Percentiles rank a stretch among this genome's conserved stretches.
Evolutionary conservation across 1,140 invertebrate species (phyloP).

Genomic region (Mylabris phalerata): DNA sequence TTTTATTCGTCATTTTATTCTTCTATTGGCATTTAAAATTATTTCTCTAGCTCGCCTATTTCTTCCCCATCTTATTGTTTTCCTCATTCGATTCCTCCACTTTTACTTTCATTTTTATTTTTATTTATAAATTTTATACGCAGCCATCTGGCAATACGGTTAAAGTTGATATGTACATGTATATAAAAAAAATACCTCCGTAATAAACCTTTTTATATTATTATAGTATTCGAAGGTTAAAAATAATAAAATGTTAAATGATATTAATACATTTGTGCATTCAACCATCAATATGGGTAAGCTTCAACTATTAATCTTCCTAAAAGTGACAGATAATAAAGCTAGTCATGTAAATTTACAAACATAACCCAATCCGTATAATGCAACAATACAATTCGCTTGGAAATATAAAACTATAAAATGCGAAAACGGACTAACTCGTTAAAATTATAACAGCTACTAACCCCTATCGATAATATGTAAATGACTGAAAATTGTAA

Average conservation of each 20-base stretch:
- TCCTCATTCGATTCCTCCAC: too few species aligned
- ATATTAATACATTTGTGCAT: constrained; percentile 14
- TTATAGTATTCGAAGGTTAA: constrained; percentile 2
- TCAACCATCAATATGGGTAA: constrained; percentile 12
- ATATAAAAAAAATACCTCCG: too few species aligned
- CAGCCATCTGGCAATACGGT: too few species aligned
- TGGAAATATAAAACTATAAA: constrained; percentile 30
- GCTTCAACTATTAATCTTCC: constrained; percentile 11
- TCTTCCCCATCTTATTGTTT: too few species aligned
- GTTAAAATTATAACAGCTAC: constrained; percentile 29
- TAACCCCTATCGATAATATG: constrained; percentile 30
- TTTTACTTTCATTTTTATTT: too few species aligned
- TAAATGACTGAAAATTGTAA: constrained; percentile 36
- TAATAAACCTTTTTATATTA: too few species aligned
- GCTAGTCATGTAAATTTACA: constrained; percentile 18
- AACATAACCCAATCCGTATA: constrained; percentile 19
- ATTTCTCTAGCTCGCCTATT: too few species aligned
- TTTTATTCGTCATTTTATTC: too few species aligned
- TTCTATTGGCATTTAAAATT: too few species aligned
- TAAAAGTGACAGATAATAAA: constrained; percentile 21
- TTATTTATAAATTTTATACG: too few species aligned
- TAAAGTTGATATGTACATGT: too few species aligned
- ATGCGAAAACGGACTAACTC: constrained; percentile 30
- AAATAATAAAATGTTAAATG: constrained; percentile 13
- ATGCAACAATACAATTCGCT: constrained; percentile 21